Evolutionary conservation across 2,113 vertebrate genomes (phyloP).

Genomic region (Oostethus manadensis): DNA sequence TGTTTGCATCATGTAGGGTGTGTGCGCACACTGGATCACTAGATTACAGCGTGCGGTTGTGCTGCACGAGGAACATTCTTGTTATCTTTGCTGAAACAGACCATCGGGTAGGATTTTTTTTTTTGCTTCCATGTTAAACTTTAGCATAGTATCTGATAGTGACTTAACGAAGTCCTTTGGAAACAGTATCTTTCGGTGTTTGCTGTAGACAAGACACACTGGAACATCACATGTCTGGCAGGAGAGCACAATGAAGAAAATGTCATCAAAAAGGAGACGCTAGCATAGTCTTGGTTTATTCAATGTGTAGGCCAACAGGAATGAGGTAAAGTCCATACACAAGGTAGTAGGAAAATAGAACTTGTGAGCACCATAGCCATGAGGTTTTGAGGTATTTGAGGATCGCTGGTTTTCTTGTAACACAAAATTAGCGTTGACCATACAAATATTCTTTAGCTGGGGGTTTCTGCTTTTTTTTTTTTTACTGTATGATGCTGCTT

Average conservation of each 20-base stretch:
- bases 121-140: conserved; percentile 27
- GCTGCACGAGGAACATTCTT: neutral
- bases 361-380: conserved; percentile 24
- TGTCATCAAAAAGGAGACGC: neutral
- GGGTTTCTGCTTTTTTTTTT: neutral
- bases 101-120: conserved; percentile 12
- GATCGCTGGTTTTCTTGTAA: conserved; percentile 8
- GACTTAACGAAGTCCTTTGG: conserved; percentile 36
- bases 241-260: neutral
- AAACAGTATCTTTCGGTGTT: conserved; percentile 32
- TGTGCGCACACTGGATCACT: neutral
- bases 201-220: neutral
- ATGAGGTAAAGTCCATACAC: too few species aligned
- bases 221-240: neutral
- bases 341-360: conserved; percentile 8
- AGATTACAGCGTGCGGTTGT: neutral
- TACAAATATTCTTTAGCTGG: conserved; percentile 4
- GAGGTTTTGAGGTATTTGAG: conserved; percentile 35
- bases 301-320: neutral
- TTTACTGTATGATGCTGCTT: neutral
- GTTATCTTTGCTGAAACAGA: conserved; percentile 25
- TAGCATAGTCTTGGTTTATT: conserved; percentile 34
- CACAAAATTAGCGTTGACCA: neutral
- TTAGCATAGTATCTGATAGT: conserved; percentile 25
- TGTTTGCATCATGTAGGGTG: neutral